phyloP scores from a whole-genome alignment of 2,797 vertebrate genomes.

The Phylloscopus collybita region DNA sequence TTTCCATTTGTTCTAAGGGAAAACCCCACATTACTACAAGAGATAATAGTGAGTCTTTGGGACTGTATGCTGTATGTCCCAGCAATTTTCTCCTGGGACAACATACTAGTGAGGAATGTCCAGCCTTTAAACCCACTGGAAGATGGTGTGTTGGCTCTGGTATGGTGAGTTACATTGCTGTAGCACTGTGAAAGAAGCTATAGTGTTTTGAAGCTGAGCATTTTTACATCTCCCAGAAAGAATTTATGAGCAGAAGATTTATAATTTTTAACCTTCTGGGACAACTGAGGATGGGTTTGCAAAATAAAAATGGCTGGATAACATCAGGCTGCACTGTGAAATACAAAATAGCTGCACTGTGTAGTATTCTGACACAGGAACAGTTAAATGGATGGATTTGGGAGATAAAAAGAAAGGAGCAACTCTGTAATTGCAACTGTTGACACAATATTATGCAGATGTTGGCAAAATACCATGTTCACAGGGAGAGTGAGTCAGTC shows the following conservation, averaged over 20 bases:
- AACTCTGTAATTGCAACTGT: conserved; percentile 22
- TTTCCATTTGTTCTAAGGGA: neutral
- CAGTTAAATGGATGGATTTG: neutral
- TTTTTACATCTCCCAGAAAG: neutral
- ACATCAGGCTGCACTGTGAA: neutral
- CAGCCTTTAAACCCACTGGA: neutral
- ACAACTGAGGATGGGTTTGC: neutral
- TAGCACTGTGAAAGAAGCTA: neutral
- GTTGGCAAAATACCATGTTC: conserved; percentile 43
- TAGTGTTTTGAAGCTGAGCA: neutral
- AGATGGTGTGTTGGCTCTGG: fast-evolving
- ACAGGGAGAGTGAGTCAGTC: conserved; percentile 20
- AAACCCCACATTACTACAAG: neutral
- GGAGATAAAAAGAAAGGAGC: neutral
- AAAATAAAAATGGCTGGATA: neutral
- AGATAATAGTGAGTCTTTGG: neutral
- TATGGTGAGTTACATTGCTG: neutral
- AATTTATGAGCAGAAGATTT: neutral
- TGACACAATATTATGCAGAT: conserved; percentile 44
- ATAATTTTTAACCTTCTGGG: neutral
- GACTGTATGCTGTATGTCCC: fast-evolving
- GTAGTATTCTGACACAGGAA: neutral
- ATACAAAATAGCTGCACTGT: neutral
- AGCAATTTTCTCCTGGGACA: neutral
- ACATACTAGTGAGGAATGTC: fast-evolving